Percentiles rank a stretch among this genome's conserved stretches.
These are phyloP conservation scores for Lerista edwardsae DNA, from an alignment of 2,797 vertebrate species.

Conservation along the genomic window DNA sequence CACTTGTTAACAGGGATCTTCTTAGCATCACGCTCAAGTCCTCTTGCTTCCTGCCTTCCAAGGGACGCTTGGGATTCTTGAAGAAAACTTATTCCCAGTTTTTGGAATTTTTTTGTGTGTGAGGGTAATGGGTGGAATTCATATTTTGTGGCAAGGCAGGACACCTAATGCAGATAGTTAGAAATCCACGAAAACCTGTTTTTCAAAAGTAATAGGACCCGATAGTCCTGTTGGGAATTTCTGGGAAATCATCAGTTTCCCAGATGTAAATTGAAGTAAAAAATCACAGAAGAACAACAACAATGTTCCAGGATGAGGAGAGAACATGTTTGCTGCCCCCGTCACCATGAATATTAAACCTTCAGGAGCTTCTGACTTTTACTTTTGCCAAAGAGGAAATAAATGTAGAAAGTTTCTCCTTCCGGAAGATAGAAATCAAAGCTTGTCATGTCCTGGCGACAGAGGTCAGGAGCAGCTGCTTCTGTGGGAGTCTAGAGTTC, in stretches of 20 bases:
- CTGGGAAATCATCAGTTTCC: neutral
- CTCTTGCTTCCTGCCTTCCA: neutral
- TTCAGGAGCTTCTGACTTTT: fast-evolving
- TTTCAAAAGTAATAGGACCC: neutral
- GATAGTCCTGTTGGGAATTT: neutral
- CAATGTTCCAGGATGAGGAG: neutral
- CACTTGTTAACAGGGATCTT: neutral
- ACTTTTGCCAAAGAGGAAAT: fast-evolving
- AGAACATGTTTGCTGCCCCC: neutral
- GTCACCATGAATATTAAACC: neutral
- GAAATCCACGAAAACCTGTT: neutral
- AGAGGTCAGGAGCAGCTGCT: neutral
- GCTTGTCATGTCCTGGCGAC: neutral
- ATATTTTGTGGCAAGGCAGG: neutral
- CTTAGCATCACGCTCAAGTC: neutral
- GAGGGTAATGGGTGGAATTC: neutral
- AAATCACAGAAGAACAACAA: neutral
- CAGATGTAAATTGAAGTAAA: neutral
- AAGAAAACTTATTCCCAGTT: neutral
- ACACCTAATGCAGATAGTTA: neutral
- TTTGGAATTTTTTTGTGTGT: neutral
- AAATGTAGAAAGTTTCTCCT: neutral
- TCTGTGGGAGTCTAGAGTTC: neutral
- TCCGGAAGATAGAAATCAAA: neutral
- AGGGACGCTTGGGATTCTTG: neutral